Base-by-base conservation (phyloP, 2,888 invertebrate genomes). In the Arctia plantaginis region DNA sequence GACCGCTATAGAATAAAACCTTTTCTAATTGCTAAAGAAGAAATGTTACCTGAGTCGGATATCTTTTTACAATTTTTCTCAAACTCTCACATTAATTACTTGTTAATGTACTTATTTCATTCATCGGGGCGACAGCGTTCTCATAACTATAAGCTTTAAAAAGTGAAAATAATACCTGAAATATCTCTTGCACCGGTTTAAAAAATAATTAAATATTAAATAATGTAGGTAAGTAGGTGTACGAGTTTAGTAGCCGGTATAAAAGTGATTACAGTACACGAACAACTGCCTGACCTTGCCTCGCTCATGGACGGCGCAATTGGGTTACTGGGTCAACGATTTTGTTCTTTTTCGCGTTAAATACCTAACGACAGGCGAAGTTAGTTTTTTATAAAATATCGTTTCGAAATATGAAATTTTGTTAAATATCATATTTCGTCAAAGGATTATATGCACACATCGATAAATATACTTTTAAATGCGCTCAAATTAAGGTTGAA, bases 291-390 rank as follows among this genome's bases (percentile, higher is more conserved):
- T 90, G 93, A 94, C 94, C 95, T 94, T 95, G 95, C 86, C 82
- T 83, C 85, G 86, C 90, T 92, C 92, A 92, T 90, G 93, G 93
- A 91, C 92, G 87, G 85, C 80, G 82, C 88, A 93, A 91, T 90
- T 92, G 84, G 94, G 94, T 92, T 90, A 95, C 80, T 94, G 83
- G 93, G 93, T 88, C 93, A 88, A 87, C 87, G 82, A 89, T 89
- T 92, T 89, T 83, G 86, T 87, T 86, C 86, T 89, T 90, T 89
- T 84, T 81, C 84, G 82, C 73, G 71, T 77, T 77, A 73, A 77
- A 75, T 73, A 73, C 75, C 77, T 73, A 33, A 73, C 66, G 71
- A 73, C 79, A 74, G 71, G 55, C 74, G 77, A 76, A 74, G 70
- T 65, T 59, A 44, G 33, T 30, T 64, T 81, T 77, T 75, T 77